A percentile compares a stretch with the other conserved stretches of the same genome.
These are phyloP conservation scores for Onychostoma macrolepis DNA, from an alignment of 2,113 vertebrate genomes.

Conservation along the genomic window DNA sequence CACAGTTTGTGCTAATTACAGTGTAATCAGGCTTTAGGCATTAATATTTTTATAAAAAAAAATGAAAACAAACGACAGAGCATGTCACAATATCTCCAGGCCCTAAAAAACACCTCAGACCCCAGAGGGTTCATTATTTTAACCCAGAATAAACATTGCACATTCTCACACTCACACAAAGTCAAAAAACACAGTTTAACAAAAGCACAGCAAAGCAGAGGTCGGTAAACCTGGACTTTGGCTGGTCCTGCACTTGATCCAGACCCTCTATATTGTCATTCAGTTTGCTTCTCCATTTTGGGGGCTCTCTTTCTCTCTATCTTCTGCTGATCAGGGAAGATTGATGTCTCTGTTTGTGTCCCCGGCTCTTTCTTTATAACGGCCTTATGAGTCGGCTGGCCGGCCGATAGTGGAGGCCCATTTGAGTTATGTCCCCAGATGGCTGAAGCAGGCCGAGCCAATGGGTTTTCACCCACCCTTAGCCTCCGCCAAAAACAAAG, in stretches of 20 bases:
- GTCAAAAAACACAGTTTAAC: slow-evolving; percentile 29
- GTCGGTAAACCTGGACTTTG: slow-evolving; percentile 37
- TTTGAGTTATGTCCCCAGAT: slow-evolving; percentile 65
- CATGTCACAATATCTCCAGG: not conserved
- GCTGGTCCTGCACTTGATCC: slow-evolving; percentile 48
- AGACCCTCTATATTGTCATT: slow-evolving; percentile 61
- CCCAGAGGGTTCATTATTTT: not conserved
- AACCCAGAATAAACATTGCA: not conserved
- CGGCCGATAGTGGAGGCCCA: slow-evolving; percentile 56
- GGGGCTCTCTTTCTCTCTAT: slow-evolving; percentile 59
- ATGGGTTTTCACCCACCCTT: slow-evolving; percentile 60
- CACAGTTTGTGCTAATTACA: not conserved
- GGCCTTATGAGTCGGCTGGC: slow-evolving; percentile 60
- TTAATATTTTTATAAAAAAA: not conserved
- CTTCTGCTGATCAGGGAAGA: slow-evolving; percentile 66
- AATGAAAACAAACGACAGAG: too few species aligned
- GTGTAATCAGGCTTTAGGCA: not conserved
- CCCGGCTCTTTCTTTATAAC: slow-evolving; percentile 59
- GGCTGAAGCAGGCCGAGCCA: slow-evolving; percentile 54
- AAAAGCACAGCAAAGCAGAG: slow-evolving; percentile 42
- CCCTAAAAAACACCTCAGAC: not conserved
- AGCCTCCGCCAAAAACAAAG: slow-evolving; percentile 53
- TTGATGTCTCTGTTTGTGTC: slow-evolving; percentile 69
- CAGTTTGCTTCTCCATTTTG: slow-evolving; percentile 64
- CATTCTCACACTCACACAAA: not conserved